Percentiles rank a stretch among this genome's conserved stretches.
Conservation (phyloP, 1,140 invertebrate genomes). For the Solenopsis fugax region DNA sequence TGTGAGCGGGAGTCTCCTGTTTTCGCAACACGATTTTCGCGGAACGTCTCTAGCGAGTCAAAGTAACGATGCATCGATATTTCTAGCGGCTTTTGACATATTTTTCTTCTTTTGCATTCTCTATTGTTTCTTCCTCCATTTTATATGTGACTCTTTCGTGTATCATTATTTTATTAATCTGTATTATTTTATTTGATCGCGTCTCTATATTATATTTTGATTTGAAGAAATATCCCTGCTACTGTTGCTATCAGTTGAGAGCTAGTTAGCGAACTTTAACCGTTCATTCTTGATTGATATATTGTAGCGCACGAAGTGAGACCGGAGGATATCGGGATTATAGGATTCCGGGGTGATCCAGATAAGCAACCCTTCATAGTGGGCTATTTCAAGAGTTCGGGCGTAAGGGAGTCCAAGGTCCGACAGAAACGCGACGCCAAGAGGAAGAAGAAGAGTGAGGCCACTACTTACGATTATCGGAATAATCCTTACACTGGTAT, state of each 20-base stretch:
- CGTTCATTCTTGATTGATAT: constrained; percentile 66
- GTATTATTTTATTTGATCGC: neutral
- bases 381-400: constrained; percentile 92
- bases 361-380: constrained; percentile 96
- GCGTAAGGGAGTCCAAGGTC: constrained; percentile 85
- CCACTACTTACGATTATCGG: constrained; percentile 85
- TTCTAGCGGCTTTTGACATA: neutral
- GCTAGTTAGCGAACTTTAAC: neutral
- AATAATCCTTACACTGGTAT: constrained; percentile 89
- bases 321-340: constrained; percentile 93
- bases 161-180: neutral
- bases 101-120: constrained; percentile 5
- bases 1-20: constrained; percentile 16
- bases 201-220: neutral
- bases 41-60: neutral
- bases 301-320: constrained; percentile 91
- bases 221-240: neutral
- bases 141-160: neutral
- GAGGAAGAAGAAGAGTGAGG: constrained; percentile 86
- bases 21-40: constrained; percentile 6
- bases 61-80: constrained; percentile 19
- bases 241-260: neutral
- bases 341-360: constrained; percentile 91
- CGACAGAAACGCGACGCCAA: constrained; percentile 86
- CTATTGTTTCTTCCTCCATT: neutral